Percentiles rank a stretch among this genome's conserved stretches.
Evolutionary conservation across 2,888 invertebrate genomes (phyloP).

Genomic region (Carterocephalus palaemon): DNA sequence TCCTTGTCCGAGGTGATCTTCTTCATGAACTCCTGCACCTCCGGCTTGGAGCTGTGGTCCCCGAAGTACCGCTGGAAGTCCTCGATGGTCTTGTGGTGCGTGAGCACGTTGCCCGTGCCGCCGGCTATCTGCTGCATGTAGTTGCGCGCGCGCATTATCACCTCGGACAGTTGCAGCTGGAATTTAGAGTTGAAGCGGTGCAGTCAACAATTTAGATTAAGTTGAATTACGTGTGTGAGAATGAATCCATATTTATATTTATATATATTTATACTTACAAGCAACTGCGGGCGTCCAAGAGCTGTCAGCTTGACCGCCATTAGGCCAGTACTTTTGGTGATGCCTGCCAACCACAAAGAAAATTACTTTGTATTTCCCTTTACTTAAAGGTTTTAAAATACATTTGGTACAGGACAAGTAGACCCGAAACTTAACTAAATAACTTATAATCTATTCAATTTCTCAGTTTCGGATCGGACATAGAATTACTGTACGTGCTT

Average conservation of each 20-base stretch:
- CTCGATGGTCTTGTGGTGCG: constrained; percentile 91
- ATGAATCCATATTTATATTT: too few relatives aligned
- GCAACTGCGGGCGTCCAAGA: constrained; percentile 95
- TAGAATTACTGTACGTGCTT: too few relatives aligned
- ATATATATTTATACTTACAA: constrained; percentile 81
- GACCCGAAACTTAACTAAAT: not conserved
- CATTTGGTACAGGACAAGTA: too few relatives aligned
- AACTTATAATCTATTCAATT: too few relatives aligned
- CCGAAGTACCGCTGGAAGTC: constrained; percentile 92
- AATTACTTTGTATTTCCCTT: not conserved
- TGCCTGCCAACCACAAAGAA: constrained; percentile 80
- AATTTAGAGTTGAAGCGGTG: constrained; percentile 32
- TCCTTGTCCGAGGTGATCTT: constrained; percentile 95
- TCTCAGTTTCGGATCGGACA: too few relatives aligned
- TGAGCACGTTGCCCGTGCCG: constrained; percentile 90
- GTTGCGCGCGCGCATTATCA: constrained; percentile 95
- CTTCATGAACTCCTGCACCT: constrained; percentile 92
- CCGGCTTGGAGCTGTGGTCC: constrained; percentile 85
- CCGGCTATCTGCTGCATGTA: constrained; percentile 96
- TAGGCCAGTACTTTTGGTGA: constrained; percentile 96
- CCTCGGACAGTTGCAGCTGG: constrained; percentile 97
- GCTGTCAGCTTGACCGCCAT: constrained; percentile 99
- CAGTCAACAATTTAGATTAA: too few relatives aligned
- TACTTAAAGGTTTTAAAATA: too few relatives aligned
- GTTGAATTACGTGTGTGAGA: too few relatives aligned